Conservation (phyloP, 2,113 vertebrate genomes). For the Excalfactoria chinensis region DNA sequence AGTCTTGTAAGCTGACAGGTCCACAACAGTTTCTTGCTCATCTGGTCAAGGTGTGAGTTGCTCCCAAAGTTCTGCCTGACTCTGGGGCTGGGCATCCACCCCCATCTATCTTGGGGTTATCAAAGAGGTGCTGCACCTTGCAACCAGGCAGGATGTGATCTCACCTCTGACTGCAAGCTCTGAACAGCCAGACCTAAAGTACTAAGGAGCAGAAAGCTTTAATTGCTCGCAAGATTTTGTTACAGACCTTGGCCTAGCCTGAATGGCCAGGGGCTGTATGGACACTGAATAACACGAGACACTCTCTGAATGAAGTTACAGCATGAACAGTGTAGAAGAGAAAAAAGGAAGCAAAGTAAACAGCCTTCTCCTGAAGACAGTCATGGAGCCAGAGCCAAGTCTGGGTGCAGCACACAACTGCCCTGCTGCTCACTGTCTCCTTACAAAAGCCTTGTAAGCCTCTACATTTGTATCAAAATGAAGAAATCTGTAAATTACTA, state of each 20-base stretch:
- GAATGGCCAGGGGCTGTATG: rapidly evolving
- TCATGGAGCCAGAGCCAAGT: not conserved
- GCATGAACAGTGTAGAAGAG: not conserved
- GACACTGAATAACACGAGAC: rapidly evolving
- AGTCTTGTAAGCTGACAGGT: not conserved
- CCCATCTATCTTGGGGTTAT: not conserved
- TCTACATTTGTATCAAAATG: not conserved
- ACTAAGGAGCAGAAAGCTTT: not conserved
- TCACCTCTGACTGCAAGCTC: not conserved
- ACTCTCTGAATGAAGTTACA: not conserved
- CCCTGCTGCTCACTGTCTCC: not conserved
- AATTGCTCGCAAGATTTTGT: not conserved
- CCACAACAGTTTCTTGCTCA: not conserved
- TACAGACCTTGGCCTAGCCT: not conserved
- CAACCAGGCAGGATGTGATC: not conserved
- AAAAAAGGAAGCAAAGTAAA: not conserved
- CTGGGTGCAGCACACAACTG: not conserved
- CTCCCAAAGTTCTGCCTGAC: not conserved
- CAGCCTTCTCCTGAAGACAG: not conserved
- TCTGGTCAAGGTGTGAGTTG: rapidly evolving
- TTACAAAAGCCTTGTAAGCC: not conserved
- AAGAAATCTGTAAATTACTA: not conserved
- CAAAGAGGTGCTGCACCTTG: not conserved
- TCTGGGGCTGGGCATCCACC: not conserved
- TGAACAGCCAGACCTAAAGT: not conserved